Conservation (phyloP, 2,797 vertebrate species). For the Adelosebastes latens region DNA sequence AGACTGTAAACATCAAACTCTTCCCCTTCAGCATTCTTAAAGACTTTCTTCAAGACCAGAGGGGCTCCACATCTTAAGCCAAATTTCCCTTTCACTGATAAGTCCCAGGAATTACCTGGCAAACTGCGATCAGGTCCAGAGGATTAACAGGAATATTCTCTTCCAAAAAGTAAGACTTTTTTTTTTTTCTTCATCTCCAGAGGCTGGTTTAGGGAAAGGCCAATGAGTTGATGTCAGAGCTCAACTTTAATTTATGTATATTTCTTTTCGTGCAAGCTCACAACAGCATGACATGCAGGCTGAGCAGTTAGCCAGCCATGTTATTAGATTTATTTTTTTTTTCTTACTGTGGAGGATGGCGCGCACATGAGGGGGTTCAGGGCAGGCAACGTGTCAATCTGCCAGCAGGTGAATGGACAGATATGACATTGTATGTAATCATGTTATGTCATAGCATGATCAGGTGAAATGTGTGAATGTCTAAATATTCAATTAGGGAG, state of each 20-base stretch:
- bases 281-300: constrained; percentile 75
- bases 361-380: constrained; percentile 35
- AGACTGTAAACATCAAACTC: constrained; percentile 41
- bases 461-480: constrained; percentile 27
- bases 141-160: constrained; percentile 70
- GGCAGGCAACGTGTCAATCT: constrained; percentile 51
- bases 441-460: constrained; percentile 56
- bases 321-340: constrained; percentile 78
- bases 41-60: constrained; percentile 54
- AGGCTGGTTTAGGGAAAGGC: constrained; percentile 57
- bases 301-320: constrained; percentile 82
- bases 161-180: constrained; percentile 59
- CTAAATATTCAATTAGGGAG: constrained; percentile 31
- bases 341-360: constrained; percentile 28
- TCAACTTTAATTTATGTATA: constrained; percentile 78
- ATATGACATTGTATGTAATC: constrained; percentile 54
- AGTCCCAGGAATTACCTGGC: constrained; percentile 71
- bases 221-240: constrained; percentile 71
- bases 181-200: constrained; percentile 50
- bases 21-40: constrained; percentile 40
- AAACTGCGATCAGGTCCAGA: constrained; percentile 58
- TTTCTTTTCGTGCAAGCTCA: constrained; percentile 72
- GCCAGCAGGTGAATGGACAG: constrained; percentile 46
- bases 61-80: constrained; percentile 60
- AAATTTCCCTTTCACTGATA: constrained; percentile 63